phyloP scores from a whole-genome alignment of 2,888 invertebrate species.

The Rutpela maculata region DNA sequence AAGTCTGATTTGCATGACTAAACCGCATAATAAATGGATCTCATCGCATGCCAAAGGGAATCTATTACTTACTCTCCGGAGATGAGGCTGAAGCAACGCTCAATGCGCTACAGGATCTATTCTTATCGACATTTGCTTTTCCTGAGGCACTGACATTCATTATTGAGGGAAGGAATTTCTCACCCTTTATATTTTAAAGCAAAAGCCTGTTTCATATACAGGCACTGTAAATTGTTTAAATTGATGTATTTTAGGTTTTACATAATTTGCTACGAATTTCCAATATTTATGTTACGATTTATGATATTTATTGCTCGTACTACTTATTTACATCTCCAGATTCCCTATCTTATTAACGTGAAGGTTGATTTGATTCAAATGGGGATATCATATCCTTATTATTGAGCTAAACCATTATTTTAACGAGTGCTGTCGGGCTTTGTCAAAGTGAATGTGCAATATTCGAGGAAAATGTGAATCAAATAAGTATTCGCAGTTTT shows the following conservation, averaged over 20 bases:
- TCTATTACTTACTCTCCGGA: conserved; percentile 29
- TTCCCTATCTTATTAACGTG: too few relatives aligned
- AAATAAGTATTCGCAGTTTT: too few relatives aligned
- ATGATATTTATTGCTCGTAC: too few relatives aligned
- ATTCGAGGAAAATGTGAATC: too few relatives aligned
- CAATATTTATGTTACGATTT: too few relatives aligned
- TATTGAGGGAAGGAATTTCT: conserved; percentile 13
- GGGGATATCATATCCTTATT: too few relatives aligned
- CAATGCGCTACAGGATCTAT: conserved; percentile 8
- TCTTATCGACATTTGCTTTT: conserved; percentile 20
- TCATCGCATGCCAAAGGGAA: conserved; percentile 19
- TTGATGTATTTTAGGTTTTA: not conserved
- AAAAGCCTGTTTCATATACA: not conserved
- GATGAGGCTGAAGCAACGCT: conserved; percentile 17
- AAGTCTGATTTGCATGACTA: conserved; percentile 34
- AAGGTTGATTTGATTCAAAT: too few relatives aligned
- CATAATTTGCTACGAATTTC: too few relatives aligned
- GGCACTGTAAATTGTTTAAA: not conserved
- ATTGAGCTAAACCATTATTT: too few relatives aligned
- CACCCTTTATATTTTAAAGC: not conserved
- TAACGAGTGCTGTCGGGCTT: too few relatives aligned
- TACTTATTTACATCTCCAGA: too few relatives aligned
- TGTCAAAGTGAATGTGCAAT: too few relatives aligned
- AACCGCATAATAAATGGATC: conserved; percentile 23
- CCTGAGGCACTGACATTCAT: conserved; percentile 9